Conservation (phyloP, 2,113 vertebrate genomes). For the Camelus dromedarius region DNA sequence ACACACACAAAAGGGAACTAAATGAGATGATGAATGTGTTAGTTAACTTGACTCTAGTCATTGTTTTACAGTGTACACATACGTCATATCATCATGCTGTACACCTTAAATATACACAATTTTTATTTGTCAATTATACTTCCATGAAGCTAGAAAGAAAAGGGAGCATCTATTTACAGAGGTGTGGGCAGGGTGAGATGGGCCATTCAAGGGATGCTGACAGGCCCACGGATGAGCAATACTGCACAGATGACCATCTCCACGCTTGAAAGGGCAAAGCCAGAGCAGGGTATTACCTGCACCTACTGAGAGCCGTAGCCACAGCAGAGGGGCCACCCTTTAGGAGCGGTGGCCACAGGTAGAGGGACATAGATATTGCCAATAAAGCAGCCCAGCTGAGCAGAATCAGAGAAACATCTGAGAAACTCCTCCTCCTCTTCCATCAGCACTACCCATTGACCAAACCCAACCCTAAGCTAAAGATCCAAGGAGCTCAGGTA, state of each 20-base stretch:
- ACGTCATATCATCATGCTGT: not conserved
- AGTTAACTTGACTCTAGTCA: not conserved
- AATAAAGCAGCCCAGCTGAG: rapidly evolving
- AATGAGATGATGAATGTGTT: not conserved
- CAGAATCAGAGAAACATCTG: not conserved
- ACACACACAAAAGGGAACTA: not conserved
- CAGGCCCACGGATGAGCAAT: rapidly evolving
- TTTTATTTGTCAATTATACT: not conserved
- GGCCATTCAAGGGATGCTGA: not conserved
- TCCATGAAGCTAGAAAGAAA: not conserved
- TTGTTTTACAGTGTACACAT: not conserved
- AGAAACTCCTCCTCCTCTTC: not conserved
- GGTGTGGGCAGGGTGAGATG: not conserved
- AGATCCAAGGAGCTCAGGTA: not conserved
- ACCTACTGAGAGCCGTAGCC: not conserved
- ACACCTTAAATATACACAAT: not conserved
- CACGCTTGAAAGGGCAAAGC: not conserved
- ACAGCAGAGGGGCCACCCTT: rapidly evolving
- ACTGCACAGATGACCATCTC: rapidly evolving
- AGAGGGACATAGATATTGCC: rapidly evolving
- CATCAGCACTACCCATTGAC: not conserved
- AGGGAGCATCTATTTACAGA: not conserved
- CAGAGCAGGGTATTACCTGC: not conserved
- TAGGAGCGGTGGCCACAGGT: rapidly evolving
- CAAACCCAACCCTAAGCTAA: not conserved